Conservation (phyloP, 2,888 invertebrate species). For the Prionchulus punctatus region DNA sequence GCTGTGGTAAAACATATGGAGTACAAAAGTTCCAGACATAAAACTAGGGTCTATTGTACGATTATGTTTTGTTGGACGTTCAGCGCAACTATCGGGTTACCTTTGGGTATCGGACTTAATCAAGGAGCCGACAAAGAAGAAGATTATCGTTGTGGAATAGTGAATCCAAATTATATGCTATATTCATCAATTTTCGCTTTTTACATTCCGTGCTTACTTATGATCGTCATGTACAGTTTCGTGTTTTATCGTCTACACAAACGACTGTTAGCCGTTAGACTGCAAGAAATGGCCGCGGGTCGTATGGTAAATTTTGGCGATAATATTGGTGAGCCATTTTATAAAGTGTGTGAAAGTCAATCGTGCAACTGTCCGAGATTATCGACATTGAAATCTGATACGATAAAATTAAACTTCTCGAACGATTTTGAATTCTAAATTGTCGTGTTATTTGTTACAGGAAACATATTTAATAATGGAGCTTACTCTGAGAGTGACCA, state of each 20-base stretch:
- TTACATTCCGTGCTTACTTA: conserved; percentile 38
- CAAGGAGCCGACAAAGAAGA: background rate
- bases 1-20: conserved; percentile 18
- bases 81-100: conserved; percentile 24
- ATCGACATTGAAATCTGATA: background rate
- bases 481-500: background rate
- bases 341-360: background rate
- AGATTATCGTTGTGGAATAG: conserved; percentile 11
- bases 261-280: conserved; percentile 24
- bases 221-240: conserved; percentile 38
- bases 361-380: background rate
- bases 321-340: conserved; percentile 1
- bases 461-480: background rate
- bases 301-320: conserved; percentile 11
- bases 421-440: background rate
- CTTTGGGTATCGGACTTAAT: conserved; percentile 14
- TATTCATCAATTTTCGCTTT: conserved; percentile 34
- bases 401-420: too few relatives aligned
- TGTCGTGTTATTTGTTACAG: too few relatives aligned
- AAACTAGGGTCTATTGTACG: conserved; percentile 24
- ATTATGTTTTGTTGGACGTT: conserved; percentile 28
- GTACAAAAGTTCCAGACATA: conserved; percentile 29
- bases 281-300: conserved; percentile 19
- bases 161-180: conserved; percentile 26
- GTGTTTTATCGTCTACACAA: conserved; percentile 33